A percentile compares a stretch with the other conserved stretches of the same genome.
Evolutionary conservation across 92 coral and sea anemone genomes (phyloP).

Genomic region (Actinernus sp.): DNA sequence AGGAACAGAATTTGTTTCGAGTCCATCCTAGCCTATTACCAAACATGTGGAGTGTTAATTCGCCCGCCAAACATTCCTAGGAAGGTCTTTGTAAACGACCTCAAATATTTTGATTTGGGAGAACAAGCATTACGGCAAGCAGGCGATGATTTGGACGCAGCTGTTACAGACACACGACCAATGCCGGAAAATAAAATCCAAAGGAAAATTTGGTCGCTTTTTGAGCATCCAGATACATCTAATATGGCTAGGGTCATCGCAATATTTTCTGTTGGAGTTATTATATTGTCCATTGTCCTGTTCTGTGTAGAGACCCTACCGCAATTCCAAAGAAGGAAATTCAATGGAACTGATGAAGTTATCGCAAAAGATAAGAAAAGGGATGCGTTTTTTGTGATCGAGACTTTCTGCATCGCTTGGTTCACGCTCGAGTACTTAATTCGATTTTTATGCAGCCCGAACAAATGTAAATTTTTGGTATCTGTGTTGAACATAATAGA

Average conservation of each 20-base stretch:
- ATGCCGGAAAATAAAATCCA: constrained; percentile 84
- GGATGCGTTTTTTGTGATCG: constrained; percentile 74
- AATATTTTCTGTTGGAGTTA: constrained; percentile 78
- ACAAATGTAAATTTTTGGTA: constrained; percentile 88
- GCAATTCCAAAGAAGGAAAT: constrained; percentile 63
- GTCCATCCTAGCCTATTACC: constrained; percentile 93
- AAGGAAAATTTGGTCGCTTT: constrained; percentile 85
- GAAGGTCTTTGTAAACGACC: constrained; percentile 88
- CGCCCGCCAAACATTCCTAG: constrained; percentile 92
- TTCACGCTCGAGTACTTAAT: constrained; percentile 86
- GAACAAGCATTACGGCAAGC: constrained; percentile 89
- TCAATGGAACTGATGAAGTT: constrained; percentile 5
- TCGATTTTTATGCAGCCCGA: constrained; percentile 84
- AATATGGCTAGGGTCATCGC: constrained; percentile 83
- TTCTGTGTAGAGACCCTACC: constrained; percentile 98
- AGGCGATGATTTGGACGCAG: constrained; percentile 77
- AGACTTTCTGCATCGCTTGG: constrained; percentile 93
- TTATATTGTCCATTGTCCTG: constrained; percentile 86
- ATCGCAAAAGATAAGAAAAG: constrained; percentile 28
- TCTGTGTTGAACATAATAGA: constrained; percentile 94
- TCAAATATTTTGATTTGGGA: constrained; percentile 94
- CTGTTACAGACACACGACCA: constrained; percentile 63
- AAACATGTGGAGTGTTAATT: constrained; percentile 91
- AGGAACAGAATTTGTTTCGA: constrained; percentile 95
- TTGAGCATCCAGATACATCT: constrained; percentile 97